Conservation (phyloP, 1,140 invertebrate species). For the Trichomalopsis sarcophagae region DNA sequence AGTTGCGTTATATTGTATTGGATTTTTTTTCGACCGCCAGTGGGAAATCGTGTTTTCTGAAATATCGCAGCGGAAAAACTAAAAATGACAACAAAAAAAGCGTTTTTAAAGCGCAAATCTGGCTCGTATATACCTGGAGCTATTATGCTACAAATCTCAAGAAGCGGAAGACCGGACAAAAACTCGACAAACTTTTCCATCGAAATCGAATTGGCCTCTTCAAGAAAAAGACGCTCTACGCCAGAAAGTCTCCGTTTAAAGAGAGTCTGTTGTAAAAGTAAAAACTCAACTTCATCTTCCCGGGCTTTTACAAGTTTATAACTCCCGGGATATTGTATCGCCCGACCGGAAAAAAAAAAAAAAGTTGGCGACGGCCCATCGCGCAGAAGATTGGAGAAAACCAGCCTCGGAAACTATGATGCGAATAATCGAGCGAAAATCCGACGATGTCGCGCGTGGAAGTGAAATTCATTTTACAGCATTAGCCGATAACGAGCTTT, state of each 20-base stretch:
- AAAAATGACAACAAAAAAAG: too few species aligned
- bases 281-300: not conserved
- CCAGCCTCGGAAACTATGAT: not conserved
- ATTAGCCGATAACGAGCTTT: too few species aligned
- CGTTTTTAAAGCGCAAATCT: not conserved
- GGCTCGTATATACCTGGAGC: too few species aligned
- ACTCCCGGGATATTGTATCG: not conserved
- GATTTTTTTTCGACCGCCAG: too few species aligned
- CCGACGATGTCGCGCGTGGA: too few species aligned
- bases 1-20: too few species aligned
- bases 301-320: not conserved
- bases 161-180: not conserved
- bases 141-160: too few species aligned
- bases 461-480: too few species aligned
- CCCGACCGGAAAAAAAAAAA: not conserved
- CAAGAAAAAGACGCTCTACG: not conserved
- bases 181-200: not conserved
- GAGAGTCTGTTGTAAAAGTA: not conserved
- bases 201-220: not conserved
- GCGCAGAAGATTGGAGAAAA: not conserved
- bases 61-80: too few species aligned
- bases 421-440: not conserved
- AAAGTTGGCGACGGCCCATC: not conserved
- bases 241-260: not conserved
- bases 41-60: too few species aligned